Evolutionary conservation across 2,797 vertebrate species (phyloP).

Genomic region (Micrastur ruficollis): DNA sequence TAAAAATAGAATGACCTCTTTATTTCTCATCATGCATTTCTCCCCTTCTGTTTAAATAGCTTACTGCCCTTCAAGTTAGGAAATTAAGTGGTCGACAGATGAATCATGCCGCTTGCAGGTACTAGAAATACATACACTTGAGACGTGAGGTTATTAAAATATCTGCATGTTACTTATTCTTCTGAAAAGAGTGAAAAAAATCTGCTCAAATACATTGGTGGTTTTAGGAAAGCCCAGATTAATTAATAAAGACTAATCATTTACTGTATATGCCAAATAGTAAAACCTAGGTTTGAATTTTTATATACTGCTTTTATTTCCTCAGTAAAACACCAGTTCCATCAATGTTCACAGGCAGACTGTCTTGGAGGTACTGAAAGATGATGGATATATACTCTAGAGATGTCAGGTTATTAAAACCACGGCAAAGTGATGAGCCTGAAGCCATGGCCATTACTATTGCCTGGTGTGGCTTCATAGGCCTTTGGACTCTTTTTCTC

Average conservation of each 20-base stretch:
- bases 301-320: neutral
- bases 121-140: slow-evolving; percentile 5
- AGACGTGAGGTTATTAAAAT: slow-evolving; percentile 46
- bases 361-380: neutral
- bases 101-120: neutral
- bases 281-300: neutral
- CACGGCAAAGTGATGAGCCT: neutral
- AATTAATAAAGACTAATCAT: slow-evolving; percentile 27
- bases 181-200: slow-evolving; percentile 26
- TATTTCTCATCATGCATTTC: neutral
- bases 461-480: neutral
- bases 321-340: neutral
- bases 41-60: slow-evolving; percentile 13
- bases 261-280: neutral
- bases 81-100: slow-evolving; percentile 20
- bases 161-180: neutral
- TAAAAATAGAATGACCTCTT: slow-evolving; percentile 31
- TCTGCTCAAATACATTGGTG: neutral
- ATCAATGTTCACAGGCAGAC: neutral
- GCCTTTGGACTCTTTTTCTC: neutral
- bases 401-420: slow-evolving; percentile 39
- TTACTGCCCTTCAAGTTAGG: neutral
- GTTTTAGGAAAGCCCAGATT: slow-evolving; percentile 33
- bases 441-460: neutral
- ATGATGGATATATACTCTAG: neutral